Conservation (phyloP, 2,888 invertebrate genomes). For the Labia minor region DNA sequence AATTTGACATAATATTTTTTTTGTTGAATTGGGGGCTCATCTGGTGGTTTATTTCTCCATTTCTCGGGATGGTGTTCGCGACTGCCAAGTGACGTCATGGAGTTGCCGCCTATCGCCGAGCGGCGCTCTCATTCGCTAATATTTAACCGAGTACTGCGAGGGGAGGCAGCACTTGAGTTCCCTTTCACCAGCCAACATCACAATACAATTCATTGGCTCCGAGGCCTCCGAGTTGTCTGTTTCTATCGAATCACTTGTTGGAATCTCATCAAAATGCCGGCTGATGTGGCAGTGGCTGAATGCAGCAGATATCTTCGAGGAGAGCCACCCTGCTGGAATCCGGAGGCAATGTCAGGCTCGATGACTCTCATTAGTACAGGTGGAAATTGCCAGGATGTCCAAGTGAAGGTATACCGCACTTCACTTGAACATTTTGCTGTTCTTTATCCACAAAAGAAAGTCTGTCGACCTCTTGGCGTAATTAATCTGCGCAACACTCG, state of each 20-base stretch:
- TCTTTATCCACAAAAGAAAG: constrained; percentile 51
- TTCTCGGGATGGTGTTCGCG: neutral
- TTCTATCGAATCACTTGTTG: neutral
- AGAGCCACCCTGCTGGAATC: constrained; percentile 38
- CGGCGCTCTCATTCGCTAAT: neutral
- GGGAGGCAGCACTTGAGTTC: neutral
- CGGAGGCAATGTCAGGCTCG: constrained; percentile 52
- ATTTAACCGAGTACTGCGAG: neutral
- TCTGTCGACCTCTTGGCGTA: constrained; percentile 50
- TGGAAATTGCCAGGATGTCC: constrained; percentile 48
- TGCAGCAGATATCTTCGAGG: constrained; percentile 28
- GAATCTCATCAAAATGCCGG: constrained; percentile 34
- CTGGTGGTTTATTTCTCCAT: too few relatives aligned
- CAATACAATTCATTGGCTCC: neutral
- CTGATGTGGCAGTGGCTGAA: constrained; percentile 36
- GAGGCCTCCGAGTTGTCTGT: too few relatives aligned
- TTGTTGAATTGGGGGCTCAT: too few relatives aligned
- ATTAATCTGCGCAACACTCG: constrained; percentile 49
- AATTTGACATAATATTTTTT: too few relatives aligned
- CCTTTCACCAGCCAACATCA: too few relatives aligned
- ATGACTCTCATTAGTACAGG: constrained; percentile 47
- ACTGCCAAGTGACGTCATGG: neutral
- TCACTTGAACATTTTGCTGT: constrained; percentile 55
- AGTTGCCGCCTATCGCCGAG: neutral
- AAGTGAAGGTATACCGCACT: constrained; percentile 53